A percentile compares a stretch with the other conserved stretches of the same genome.
Evolutionary conservation across 2,113 vertebrate genomes (phyloP).

Genomic region (Callipepla squamata): DNA sequence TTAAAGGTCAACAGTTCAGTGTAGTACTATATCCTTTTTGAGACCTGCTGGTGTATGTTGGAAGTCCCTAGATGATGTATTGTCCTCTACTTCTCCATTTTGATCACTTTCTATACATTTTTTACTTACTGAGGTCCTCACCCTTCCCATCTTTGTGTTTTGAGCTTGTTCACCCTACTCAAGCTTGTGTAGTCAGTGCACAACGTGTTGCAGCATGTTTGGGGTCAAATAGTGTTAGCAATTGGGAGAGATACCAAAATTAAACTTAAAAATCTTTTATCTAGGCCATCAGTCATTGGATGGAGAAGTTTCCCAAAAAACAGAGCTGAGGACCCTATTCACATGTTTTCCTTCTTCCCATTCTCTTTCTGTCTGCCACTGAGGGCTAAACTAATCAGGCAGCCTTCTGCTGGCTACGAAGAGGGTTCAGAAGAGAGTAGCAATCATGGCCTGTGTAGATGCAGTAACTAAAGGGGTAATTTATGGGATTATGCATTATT

Average conservation of each 20-base stretch:
- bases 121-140: background rate
- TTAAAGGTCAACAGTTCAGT: too few relatives aligned
- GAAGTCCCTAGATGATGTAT: background rate
- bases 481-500: background rate
- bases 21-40: background rate
- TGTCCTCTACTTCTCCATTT: background rate
- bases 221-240: background rate
- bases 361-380: background rate
- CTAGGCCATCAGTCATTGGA: background rate
- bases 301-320: background rate
- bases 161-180: background rate
- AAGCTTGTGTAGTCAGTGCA: rapidly evolving
- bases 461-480: background rate
- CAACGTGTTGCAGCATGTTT: background rate
- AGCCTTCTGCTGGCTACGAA: rapidly evolving
- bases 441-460: background rate
- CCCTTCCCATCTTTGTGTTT: background rate
- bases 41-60: background rate
- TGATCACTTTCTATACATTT: background rate
- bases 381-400: background rate
- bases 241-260: background rate
- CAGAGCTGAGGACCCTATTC: background rate
- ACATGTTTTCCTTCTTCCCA: background rate
- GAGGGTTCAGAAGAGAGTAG: background rate
- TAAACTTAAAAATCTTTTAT: background rate